Evolutionary conservation across 2,888 invertebrate species (phyloP).

Genomic region (Orthosia incerta): DNA sequence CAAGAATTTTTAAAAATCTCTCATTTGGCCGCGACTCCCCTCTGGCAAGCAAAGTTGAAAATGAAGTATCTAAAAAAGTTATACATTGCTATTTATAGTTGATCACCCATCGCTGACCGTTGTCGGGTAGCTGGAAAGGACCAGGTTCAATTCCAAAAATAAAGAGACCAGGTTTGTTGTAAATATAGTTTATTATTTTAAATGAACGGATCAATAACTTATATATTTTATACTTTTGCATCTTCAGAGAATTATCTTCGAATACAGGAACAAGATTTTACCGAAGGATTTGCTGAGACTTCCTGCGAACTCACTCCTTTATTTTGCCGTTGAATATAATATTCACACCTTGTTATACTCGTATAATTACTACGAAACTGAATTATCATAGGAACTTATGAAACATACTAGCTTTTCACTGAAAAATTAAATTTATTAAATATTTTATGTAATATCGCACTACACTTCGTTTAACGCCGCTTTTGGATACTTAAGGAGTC

Average conservation of each 20-base stretch:
- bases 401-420: not conserved
- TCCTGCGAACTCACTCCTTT: not conserved
- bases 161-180: no score
- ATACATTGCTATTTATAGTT: no score
- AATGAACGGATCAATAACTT: no score
- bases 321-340: not conserved
- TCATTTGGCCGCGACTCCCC: no score
- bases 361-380: not conserved
- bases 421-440: not conserved
- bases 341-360: not conserved
- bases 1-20: no score
- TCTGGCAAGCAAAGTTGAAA: no score
- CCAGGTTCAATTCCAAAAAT: no score
- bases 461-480: not conserved
- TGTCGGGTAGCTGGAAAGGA: no score
- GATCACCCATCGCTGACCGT: no score
- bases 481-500: not conserved
- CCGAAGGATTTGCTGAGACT: not conserved
- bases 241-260: not conserved
- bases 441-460: not conserved
- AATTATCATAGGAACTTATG: not conserved
- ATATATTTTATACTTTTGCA: not conserved
- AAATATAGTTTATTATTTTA: not conserved
- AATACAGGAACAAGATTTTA: not conserved
- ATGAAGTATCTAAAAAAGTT: no score